Conservation (phyloP, 2,888 invertebrate genomes). For the Lumbricus terrestris region DNA sequence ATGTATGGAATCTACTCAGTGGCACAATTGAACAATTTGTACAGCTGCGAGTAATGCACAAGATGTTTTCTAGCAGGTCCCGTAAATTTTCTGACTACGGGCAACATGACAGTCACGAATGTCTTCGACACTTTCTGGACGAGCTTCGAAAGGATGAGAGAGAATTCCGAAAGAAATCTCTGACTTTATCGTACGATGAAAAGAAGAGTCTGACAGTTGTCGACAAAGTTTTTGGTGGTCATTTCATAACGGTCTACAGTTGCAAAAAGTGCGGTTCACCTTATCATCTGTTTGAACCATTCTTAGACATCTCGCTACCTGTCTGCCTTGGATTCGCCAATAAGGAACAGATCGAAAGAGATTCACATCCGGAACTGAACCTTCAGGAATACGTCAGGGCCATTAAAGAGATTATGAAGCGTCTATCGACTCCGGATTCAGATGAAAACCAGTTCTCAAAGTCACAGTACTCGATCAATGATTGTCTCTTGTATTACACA, state of each 20-base stretch:
- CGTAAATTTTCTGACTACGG: not conserved
- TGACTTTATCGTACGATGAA: not conserved
- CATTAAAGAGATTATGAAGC: not conserved
- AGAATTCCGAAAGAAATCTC: not conserved
- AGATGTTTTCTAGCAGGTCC: not conserved
- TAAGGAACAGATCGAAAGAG: not conserved
- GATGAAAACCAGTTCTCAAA: not conserved
- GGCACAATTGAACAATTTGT: not conserved
- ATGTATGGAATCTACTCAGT: not conserved
- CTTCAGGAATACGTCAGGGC: not conserved
- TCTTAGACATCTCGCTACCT: not conserved
- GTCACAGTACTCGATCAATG: not conserved
- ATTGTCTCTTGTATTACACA: not conserved
- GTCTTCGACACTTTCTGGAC: constrained; percentile 5
- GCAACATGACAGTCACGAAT: constrained; percentile 10
- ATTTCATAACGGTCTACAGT: constrained; percentile 7
- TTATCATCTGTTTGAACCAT: constrained; percentile 9
- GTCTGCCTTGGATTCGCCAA: not conserved
- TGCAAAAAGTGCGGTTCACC: not conserved
- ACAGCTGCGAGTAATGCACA: not conserved
- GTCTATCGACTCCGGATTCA: not conserved
- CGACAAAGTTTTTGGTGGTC: not conserved
- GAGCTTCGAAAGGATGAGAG: constrained; percentile 6
- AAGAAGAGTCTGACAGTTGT: not conserved
- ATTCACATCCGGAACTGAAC: not conserved